phyloP scores from a whole-genome alignment of 2,797 vertebrate species.

The Gorsachius magnificus region DNA sequence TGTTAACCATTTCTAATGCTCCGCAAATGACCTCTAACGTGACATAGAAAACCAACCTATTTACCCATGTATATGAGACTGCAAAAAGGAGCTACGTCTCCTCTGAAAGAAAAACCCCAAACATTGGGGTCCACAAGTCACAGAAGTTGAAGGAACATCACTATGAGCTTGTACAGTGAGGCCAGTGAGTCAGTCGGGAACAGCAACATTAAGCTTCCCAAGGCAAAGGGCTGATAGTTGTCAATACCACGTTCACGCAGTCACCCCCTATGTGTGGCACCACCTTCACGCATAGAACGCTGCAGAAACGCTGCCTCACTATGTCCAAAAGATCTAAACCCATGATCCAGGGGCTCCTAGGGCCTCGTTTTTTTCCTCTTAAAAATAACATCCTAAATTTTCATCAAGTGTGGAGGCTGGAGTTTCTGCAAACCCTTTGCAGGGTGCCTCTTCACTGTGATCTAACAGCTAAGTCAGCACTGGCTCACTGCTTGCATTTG shows the following conservation, averaged over 20 bases:
- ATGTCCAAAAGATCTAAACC: not conserved
- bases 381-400: not conserved
- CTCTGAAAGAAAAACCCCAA: fast-evolving
- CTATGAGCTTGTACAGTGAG: not conserved
- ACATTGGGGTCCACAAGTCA: not conserved
- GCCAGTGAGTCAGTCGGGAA: not conserved
- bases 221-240: not conserved
- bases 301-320: not conserved
- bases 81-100: not conserved
- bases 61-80: not conserved
- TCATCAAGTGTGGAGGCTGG: fast-evolving
- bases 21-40: fast-evolving
- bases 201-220: fast-evolving
- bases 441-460: fast-evolving
- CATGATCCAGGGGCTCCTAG: not conserved
- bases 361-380: not conserved
- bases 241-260: fast-evolving
- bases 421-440: not conserved
- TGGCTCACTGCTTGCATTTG: not conserved
- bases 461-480: not conserved
- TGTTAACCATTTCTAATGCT: not conserved
- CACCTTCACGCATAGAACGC: not conserved
- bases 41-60: not conserved
- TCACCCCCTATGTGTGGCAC: not conserved
- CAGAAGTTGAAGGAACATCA: not conserved